A percentile compares a stretch with the other conserved stretches of the same genome.
Conservation (phyloP, 2,888 invertebrate species). For the Chrysolina americana region DNA sequence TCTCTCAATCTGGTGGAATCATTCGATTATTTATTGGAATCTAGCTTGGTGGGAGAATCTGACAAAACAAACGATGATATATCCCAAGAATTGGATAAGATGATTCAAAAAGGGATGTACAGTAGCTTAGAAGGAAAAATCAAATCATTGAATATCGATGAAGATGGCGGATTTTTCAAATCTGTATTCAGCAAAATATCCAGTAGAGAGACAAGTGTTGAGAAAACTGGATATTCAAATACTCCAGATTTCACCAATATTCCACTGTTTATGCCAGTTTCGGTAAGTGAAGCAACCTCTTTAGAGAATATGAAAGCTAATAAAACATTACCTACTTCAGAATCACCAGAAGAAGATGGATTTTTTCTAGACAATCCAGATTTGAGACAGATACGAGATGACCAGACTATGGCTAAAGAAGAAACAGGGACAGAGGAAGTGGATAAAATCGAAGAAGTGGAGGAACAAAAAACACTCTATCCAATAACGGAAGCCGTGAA, state of each 20-base stretch:
- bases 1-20: slow-evolving; percentile 57
- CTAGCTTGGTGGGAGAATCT: slow-evolving; percentile 50
- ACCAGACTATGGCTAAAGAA: slow-evolving; percentile 33
- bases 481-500: slow-evolving; percentile 76
- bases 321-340: slow-evolving; percentile 55
- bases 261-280: slow-evolving; percentile 49
- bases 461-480: slow-evolving; percentile 56
- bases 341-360: slow-evolving; percentile 52
- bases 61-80: slow-evolving; percentile 67
- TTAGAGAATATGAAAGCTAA: slow-evolving; percentile 52
- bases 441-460: slow-evolving; percentile 23
- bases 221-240: slow-evolving; percentile 56
- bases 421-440: slow-evolving; percentile 12
- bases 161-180: slow-evolving; percentile 65
- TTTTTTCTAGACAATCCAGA: slow-evolving; percentile 59
- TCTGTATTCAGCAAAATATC: slow-evolving; percentile 57
- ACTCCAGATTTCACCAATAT: slow-evolving; percentile 60
- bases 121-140: slow-evolving; percentile 66
- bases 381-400: slow-evolving; percentile 27
- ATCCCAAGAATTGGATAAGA: slow-evolving; percentile 66
- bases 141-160: slow-evolving; percentile 61
- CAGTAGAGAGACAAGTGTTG: slow-evolving; percentile 49
- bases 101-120: slow-evolving; percentile 68
- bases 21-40: slow-evolving; percentile 63
- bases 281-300: slow-evolving; percentile 57